Percentiles rank a stretch among this genome's conserved stretches.
Conservation (phyloP, 2,888 invertebrate species). For the Folsomia manolachei region DNA sequence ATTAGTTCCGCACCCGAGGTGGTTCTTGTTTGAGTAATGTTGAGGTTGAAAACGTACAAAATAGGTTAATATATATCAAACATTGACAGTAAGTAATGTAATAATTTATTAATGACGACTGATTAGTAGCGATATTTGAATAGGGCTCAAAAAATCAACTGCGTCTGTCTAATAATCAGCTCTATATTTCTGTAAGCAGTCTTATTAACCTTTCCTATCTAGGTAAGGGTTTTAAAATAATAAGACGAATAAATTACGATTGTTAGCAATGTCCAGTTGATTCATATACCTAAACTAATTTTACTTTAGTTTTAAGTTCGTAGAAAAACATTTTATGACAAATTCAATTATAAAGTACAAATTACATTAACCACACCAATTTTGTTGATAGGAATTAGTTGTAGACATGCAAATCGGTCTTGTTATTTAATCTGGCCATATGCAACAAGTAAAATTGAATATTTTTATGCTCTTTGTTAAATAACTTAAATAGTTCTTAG, state of each 20-base stretch:
- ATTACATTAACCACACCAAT: too few species aligned
- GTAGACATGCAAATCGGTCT: too few species aligned
- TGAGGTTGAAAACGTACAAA: conserved; percentile 10
- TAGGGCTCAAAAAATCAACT: neutral
- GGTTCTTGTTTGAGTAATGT: conserved; percentile 1
- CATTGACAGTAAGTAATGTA: neutral
- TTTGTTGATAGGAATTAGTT: too few species aligned
- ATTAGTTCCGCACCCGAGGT: neutral
- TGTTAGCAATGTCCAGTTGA: neutral
- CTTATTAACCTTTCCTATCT: neutral
- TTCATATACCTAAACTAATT: too few species aligned
- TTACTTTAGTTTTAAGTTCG: too few species aligned
- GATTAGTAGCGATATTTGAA: neutral
- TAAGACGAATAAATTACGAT: neutral
- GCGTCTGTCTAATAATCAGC: neutral
- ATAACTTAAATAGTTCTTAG: too few species aligned
- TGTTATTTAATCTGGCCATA: too few species aligned
- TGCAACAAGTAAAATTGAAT: too few species aligned
- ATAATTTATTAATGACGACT: neutral
- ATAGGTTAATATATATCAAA: conserved; percentile 3
- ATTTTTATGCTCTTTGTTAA: too few species aligned
- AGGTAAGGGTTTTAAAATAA: neutral
- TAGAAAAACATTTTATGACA: too few species aligned
- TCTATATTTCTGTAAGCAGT: neutral
- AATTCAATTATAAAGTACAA: too few species aligned